Base-by-base conservation (phyloP, 2,113 vertebrate genomes). In the Thymallus thymallus region DNA sequence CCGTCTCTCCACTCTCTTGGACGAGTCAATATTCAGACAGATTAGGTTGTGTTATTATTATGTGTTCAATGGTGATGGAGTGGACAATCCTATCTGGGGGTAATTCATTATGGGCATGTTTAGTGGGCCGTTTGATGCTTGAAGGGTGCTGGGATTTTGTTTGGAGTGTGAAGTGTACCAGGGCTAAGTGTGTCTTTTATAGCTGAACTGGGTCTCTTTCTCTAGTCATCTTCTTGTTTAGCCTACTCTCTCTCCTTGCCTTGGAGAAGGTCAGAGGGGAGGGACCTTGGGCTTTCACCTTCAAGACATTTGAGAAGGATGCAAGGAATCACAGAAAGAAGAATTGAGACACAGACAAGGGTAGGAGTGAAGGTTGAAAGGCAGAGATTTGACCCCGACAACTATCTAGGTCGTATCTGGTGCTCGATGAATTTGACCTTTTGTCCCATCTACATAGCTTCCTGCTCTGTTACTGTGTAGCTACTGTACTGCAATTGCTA, bases 11-110 rank as follows among this genome's bases (percentile, higher is more conserved):
- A 62, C 46, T 83, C 72, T 66, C 58, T 69, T 24, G 48, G 70
- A 84, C 32, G 66, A 84, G 80, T 84, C 82, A 74, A 10, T 72
- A 71, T 77, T 79, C 72, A 76, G 77, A 71, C 10, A 82, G 71
- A 87, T 79, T 81, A 79, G 58, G 20, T 64, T 14, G 56, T 72
- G 0, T 83, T 61, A 10, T 10, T 3, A 46, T 72, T 81, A 56
- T 78, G 4, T 13, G 61, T 14, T 41, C 22, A 23, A 63, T 35
- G 68, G 83, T 56, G 35, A 41, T 29, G 0, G 12, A 46, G 10
- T 82, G 74, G 69, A 77, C 83, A 46, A 63, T 12, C 41, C 18
- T 75, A 75, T 73, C 64, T 61, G n/a, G 23, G 5, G 74, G 6
- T 46, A 69, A 32, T 74, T 88, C 82, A 80, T 23, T 29, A 69